Evolutionary conservation across 1,140 invertebrate genomes (phyloP), one percentile per base, ranked within the genome.

Genomic region (Dendrolimus kikuchii): DNA sequence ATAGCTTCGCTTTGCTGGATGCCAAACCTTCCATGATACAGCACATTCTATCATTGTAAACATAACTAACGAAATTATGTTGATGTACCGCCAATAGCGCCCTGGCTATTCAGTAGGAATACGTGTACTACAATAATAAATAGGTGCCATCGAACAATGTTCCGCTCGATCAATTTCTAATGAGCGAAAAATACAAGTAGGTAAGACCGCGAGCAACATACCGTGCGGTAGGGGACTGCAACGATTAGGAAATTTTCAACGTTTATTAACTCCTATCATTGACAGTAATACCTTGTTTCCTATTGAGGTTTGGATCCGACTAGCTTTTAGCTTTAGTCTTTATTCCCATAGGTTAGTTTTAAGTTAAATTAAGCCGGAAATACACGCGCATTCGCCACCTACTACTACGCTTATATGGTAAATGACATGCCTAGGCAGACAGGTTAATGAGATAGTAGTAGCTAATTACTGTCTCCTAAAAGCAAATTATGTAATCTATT

Each of bases 21-120:
- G 23, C 23, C 23, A 23, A 23, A 23, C 23, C 23, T 23, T 23
- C 58, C 68, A 56, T 84, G 81, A 85, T 58, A 71, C 74, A 61
- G 73, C 81, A 66, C 49, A 69, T 73, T 74, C 60, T 69, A 58
- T 51, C 64, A 80, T 81, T 76, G 71, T 77, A 75, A 77, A 81
- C 78, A 80, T 73, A 81, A 64, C 57, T 70, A 63, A 79, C 71
- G 60, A 79, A 78, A 74, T 79, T 77, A 79, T 74, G 64, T 64
- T 55, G 68, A 74, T 65, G 71, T 76, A 70, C 73, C 69, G 62
- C 56, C 57, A 59, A 61, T 68, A 68, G 58, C 61, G 66, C 66
- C 69, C 64, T 57, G 54, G 53, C 66, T 71, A 70, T 74, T 76
- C 65, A 73, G 52, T 54, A 59, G 62, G 63, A 77, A 77, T 76